These are phyloP conservation scores for Stigmatopora argus DNA, from an alignment of 2,113 vertebrate species.

Conservation along the genomic window DNA sequence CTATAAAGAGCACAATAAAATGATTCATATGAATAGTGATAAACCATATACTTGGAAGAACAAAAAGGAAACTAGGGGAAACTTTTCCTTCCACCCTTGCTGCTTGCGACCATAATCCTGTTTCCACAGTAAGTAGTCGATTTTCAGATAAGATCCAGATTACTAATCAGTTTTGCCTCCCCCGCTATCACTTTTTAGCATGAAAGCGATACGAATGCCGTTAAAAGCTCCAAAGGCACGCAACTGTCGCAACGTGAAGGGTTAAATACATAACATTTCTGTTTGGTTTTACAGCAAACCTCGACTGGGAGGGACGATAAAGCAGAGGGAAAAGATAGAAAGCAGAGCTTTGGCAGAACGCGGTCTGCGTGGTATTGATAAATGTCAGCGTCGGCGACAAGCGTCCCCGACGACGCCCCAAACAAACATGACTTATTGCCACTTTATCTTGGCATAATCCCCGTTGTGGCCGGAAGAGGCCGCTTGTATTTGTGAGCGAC, in stretches of 20 bases:
- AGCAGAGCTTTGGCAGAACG: not conserved
- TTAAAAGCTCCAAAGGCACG: no score
- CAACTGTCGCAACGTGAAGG: no score
- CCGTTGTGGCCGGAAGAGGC: conserved; percentile 37
- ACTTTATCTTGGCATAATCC: conserved; percentile 60
- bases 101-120: not conserved
- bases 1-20: no score
- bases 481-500: conserved; percentile 37
- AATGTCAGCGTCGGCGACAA: conserved; percentile 6
- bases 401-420: conserved; percentile 25
- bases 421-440: conserved; percentile 23
- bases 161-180: not conserved
- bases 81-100: no score
- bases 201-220: no score
- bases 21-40: no score
- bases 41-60: no score
- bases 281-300: no score
- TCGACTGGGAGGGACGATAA: not conserved
- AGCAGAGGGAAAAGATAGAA: not conserved
- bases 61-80: not conserved
- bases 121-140: no score
- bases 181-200: not conserved
- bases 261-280: not conserved
- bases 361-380: not conserved
- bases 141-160: not conserved